Evolutionary conservation across 2,888 invertebrate genomes (phyloP).

Genomic region (Cepaea hortensis): DNA sequence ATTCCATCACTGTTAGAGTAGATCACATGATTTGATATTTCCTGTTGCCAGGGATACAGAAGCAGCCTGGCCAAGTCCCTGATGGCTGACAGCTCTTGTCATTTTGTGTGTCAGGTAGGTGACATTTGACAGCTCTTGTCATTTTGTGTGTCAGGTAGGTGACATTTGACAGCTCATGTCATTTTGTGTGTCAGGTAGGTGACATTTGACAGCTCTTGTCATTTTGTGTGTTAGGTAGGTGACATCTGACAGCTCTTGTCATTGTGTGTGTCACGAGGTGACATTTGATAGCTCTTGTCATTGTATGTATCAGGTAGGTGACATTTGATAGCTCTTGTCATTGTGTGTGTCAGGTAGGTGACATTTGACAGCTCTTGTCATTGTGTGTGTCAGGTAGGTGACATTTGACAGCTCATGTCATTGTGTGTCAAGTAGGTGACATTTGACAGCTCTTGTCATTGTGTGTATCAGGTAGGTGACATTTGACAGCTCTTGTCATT

Average conservation of each 20-base stretch:
- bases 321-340: constrained; percentile 70
- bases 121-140: background rate
- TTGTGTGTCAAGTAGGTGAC: background rate
- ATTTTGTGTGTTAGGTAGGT: too few species aligned
- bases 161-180: background rate
- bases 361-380: background rate
- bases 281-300: too few species aligned
- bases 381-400: too few species aligned
- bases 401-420: too few species aligned
- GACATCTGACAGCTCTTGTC: too few species aligned
- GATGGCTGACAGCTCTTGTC: constrained; percentile 69
- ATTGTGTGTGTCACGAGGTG: too few species aligned
- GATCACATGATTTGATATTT: constrained; percentile 3
- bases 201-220: too few species aligned
- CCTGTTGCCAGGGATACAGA: constrained; percentile 69
- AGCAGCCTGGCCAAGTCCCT: constrained; percentile 72
- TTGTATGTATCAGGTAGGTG: constrained; percentile 63
- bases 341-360: constrained; percentile 63
- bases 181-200: too few species aligned
- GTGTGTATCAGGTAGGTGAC: constrained; percentile 67
- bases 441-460: too few species aligned
- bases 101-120: constrained; percentile 65
- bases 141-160: background rate
- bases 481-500: constrained; percentile 69
- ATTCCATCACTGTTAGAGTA: background rate